phyloP scores from a whole-genome alignment of 2,113 vertebrate species.

The Otocyon megalotis region DNA sequence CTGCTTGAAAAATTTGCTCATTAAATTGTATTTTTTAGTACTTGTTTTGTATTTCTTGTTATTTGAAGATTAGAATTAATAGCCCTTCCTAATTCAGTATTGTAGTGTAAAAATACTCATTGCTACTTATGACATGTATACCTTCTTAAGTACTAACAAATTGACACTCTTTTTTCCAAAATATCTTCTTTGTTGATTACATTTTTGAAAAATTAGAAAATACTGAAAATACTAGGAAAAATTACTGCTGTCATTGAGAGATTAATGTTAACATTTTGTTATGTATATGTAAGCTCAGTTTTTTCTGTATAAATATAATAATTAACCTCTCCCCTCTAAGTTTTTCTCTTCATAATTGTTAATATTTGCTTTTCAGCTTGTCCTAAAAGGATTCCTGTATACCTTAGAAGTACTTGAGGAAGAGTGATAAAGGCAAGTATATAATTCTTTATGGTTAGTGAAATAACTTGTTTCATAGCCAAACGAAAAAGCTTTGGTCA shows the following conservation, averaged over 20 bases:
- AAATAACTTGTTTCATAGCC: constrained; percentile 66
- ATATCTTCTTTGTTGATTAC: background rate
- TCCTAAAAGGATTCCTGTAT: constrained; percentile 80
- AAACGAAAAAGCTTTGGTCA: constrained; percentile 64
- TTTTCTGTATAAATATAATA: background rate
- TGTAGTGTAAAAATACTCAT: constrained; percentile 35
- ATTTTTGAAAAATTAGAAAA: constrained; percentile 58
- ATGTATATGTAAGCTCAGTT: background rate
- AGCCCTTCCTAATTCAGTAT: constrained; percentile 37
- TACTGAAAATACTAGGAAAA: background rate
- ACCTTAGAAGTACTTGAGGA: constrained; percentile 80
- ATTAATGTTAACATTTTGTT: background rate
- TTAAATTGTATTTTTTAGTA: background rate
- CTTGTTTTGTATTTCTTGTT: constrained; percentile 11
- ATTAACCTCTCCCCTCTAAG: background rate
- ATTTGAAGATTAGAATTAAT: constrained; percentile 44
- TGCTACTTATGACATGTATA: background rate
- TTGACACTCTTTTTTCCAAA: constrained; percentile 23
- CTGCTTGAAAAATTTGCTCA: constrained; percentile 33
- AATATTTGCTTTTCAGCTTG: constrained; percentile 86
- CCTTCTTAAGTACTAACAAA: background rate
- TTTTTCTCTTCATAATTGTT: constrained; percentile 72
- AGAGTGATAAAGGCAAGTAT: constrained; percentile 89
- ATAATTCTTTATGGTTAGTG: constrained; percentile 55
- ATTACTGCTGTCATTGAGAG: background rate